Evolutionary conservation across 1,140 invertebrate species (phyloP).

Genomic region (Drosophila subobscura): DNA sequence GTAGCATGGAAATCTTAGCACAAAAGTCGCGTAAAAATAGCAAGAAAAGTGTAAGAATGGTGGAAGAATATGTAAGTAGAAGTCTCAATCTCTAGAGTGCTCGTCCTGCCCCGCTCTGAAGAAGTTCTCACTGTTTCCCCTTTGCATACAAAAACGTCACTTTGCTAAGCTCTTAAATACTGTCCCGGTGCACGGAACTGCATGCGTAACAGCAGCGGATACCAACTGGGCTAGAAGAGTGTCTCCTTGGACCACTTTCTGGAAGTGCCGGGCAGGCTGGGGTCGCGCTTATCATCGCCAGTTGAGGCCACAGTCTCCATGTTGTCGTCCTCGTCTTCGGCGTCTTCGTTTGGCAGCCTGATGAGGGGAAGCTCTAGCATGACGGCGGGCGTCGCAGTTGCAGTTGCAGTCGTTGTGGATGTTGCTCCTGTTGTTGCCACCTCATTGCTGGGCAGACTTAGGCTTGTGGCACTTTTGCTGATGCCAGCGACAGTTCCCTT

Average conservation of each 20-base stretch:
- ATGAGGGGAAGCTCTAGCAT: slow-evolving; percentile 82
- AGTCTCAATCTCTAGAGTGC: background rate
- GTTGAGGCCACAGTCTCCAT: background rate
- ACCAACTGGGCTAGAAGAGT: slow-evolving; percentile 82
- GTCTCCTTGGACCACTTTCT: slow-evolving; percentile 84
- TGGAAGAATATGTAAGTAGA: no score
- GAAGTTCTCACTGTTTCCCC: slow-evolving; percentile 26
- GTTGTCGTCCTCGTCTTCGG: background rate
- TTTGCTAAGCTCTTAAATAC: slow-evolving; percentile 73
- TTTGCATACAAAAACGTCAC: slow-evolving; percentile 53
- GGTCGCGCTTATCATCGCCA: slow-evolving; percentile 58
- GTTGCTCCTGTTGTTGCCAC: background rate
- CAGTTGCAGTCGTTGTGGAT: slow-evolving; percentile 1
- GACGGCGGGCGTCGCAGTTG: slow-evolving; percentile 64
- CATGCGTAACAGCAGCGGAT: slow-evolving; percentile 47
- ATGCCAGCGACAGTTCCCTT: slow-evolving; percentile 35
- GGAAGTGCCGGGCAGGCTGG: slow-evolving; percentile 76
- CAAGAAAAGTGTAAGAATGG: no score
- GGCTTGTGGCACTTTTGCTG: slow-evolving; percentile 68
- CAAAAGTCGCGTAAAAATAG: no score
- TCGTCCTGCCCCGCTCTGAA: background rate
- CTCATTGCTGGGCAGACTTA: slow-evolving; percentile 46
- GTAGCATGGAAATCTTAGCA: no score
- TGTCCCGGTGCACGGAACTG: slow-evolving; percentile 52
- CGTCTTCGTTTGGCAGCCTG: slow-evolving; percentile 62